Evolutionary conservation across 2,888 invertebrate species (phyloP), one percentile per base, ranked within the genome.

Genomic region (Limenitis camilla): DNA sequence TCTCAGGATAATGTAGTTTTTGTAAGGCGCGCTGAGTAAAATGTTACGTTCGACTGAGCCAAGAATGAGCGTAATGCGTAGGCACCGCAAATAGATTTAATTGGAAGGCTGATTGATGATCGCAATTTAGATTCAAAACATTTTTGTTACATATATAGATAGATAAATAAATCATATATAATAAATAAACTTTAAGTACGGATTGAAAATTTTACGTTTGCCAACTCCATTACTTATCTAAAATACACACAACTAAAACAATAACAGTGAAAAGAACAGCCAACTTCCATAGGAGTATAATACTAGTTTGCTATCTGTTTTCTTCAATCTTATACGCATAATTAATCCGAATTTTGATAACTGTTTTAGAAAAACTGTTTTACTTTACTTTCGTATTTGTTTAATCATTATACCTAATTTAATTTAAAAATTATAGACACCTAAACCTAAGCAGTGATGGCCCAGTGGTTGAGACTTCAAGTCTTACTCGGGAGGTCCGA

Each of bases 21-120:
- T 73, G 69, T 70, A 69, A 68, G 62, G 62, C 66, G 66, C 68
- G 74, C 44, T 65, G 77, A 79, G 61, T 65, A 70, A 74, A 70
- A 72, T 75, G 72, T 67, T 63, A 61, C 59, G 52, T 57, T 58
- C 39, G 56, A 59, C 52, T 44, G 60, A 63, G 60, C 61, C 58
- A 61, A 56, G 55, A 52, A 50, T 51, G 47, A 49, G 43, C 49
- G 55, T 56, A 59, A 61, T 62, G 54, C 62, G 64, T 58, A 58
- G 62, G 61, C 65, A 40, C 53, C 50, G 62, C 62, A 66, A 63
- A 64, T 66, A 67, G 61, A 53, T 42, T 56, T 67, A 66, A 72
- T 63, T 64, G 66, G 72, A 63, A 52, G 56, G 52, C 56, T 63
- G 53, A 59, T 58, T 57, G 58, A 62, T 57, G 40, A 30, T 29